Evolutionary conservation across 2,888 invertebrate species (phyloP), one percentile per base, ranked within the genome.

Genomic region (Tipula vernalis): DNA sequence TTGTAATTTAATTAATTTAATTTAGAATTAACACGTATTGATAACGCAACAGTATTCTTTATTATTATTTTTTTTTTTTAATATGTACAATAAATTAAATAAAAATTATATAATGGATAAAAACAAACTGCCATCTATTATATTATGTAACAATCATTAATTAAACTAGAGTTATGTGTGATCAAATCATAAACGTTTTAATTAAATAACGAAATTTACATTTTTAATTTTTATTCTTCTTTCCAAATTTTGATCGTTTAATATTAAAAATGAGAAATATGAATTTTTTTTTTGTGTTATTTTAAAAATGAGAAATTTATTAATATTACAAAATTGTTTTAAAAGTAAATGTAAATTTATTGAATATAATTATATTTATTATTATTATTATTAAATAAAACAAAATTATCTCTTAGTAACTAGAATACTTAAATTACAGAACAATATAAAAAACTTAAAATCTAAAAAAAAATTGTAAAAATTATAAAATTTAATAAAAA

Each of bases 341-440:
- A 51, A 51, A 51, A 71, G 28, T 10, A 71, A 71, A 71, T 71
- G 71, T 71, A 71, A 71, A 71, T 71, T 71, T 51, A 51, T 44
- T 57, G 15, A 15, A 57, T 57, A 57, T 57, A 57, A 51, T 41
- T 47, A 47, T 71, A 28, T 28, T 71, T 71, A 71, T 71, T 71
- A 71, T 71, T 71, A 71, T 71, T 18, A 71, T 71, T 18, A 57
- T 18, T 71, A 71, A 71, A 71, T 28, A 28, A 71, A 71, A 71
- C 71, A 71, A 71, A 71, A 71, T 71, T 71, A 71, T 71, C 71
- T 71, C 71, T 71, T 71, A 71, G 71, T 71, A 71, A 71, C 71
- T 71, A 71, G 71, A 71, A 71, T 71, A 71, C 28, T 71, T 71
- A 71, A 71, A 71, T 71, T 71, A 71, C 71, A 71, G 71, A 71